Conservation (phyloP, 2,888 invertebrate genomes). For the Drosophila pseudotalamancana region DNA sequence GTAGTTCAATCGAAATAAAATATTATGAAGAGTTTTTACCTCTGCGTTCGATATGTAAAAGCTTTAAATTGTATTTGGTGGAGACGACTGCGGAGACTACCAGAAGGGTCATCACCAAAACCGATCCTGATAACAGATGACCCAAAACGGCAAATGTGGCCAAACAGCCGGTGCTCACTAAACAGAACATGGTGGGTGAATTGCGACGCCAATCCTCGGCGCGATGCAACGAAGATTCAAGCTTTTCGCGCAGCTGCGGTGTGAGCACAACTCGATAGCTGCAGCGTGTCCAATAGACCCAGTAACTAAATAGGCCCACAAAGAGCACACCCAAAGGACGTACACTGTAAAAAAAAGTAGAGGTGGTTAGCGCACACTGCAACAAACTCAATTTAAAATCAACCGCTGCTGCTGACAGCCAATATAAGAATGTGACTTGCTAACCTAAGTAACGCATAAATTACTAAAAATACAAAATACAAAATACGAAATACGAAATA, state of each 20-base stretch:
- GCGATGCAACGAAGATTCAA: slow-evolving; percentile 54
- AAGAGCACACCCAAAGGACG: slow-evolving; percentile 82
- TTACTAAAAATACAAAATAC: slow-evolving; percentile 7
- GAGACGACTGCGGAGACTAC: slow-evolving; percentile 78
- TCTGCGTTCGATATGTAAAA: slow-evolving; percentile 77
- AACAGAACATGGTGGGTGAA: slow-evolving; percentile 79
- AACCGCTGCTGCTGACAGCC: slow-evolving; percentile 41
- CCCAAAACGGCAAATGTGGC: slow-evolving; percentile 79
- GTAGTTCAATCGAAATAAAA: background rate
- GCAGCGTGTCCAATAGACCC: slow-evolving; percentile 80
- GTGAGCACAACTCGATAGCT: slow-evolving; percentile 78
- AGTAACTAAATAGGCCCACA: slow-evolving; percentile 73
- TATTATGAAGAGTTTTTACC: slow-evolving; percentile 73
- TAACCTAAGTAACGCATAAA: slow-evolving; percentile 4
- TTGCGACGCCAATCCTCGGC: slow-evolving; percentile 67
- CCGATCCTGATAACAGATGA: slow-evolving; percentile 81
- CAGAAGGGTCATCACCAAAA: slow-evolving; percentile 75
- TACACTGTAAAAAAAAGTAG: slow-evolving; percentile 68
- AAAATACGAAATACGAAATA: background rate
- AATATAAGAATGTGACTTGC: slow-evolving; percentile 42
- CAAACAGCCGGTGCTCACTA: slow-evolving; percentile 63
- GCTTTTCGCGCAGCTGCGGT: slow-evolving; percentile 71
- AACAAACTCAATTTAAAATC: background rate
- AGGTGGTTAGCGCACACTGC: background rate
- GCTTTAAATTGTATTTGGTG: slow-evolving; percentile 81